Evolutionary conservation across 2,888 invertebrate species (phyloP).

Genomic region (Volucella inanis): DNA sequence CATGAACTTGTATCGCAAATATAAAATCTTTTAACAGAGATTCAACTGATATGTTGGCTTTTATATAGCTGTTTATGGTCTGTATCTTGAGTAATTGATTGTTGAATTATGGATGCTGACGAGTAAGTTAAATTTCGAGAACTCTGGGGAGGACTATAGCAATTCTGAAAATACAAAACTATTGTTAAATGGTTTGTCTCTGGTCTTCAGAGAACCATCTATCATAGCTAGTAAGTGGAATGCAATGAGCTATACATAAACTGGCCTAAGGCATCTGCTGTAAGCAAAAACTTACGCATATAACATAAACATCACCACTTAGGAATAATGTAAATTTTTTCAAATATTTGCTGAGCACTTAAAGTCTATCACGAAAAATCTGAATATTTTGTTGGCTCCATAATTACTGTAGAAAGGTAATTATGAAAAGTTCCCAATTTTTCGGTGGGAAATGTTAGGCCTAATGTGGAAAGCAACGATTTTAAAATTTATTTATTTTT

Average conservation of each 20-base stretch:
- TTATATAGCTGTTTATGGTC: neutral
- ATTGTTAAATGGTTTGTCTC: neutral
- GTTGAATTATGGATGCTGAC: neutral
- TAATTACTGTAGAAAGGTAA: too few relatives aligned
- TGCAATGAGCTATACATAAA: neutral
- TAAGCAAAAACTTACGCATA: too few relatives aligned
- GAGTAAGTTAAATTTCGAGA: neutral
- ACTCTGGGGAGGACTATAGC: neutral
- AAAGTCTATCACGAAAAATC: too few relatives aligned
- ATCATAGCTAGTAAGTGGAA: neutral
- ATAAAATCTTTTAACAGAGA: too few relatives aligned
- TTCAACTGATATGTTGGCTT: neutral
- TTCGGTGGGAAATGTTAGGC: too few relatives aligned
- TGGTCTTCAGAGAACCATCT: neutral
- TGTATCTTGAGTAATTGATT: neutral
- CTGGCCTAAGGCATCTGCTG: neutral
- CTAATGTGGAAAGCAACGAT: too few relatives aligned
- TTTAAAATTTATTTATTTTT: too few relatives aligned
- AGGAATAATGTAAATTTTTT: too few relatives aligned
- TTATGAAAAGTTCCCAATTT: too few relatives aligned
- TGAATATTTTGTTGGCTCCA: too few relatives aligned
- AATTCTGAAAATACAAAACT: neutral
- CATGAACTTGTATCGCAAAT: constrained; percentile 27
- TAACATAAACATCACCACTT: too few relatives aligned
- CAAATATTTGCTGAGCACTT: too few relatives aligned